Evolutionary conservation across 2,113 vertebrate species (phyloP).

Genomic region (Zosterops borbonicus): DNA sequence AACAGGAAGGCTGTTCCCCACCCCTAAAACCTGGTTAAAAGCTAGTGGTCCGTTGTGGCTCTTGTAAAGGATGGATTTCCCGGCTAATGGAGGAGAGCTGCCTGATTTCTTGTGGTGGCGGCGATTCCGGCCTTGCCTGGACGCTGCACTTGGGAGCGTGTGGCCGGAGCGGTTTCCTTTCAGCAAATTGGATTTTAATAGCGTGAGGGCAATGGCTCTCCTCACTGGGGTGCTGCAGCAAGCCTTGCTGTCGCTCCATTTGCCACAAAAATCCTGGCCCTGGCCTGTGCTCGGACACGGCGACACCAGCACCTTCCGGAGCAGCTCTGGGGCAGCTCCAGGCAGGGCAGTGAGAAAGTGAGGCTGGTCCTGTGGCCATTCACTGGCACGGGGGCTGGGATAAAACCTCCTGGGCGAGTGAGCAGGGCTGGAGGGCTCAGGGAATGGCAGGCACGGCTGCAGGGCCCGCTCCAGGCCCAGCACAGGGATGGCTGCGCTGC

Average conservation of each 20-base stretch:
- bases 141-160: rapidly evolving
- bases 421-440: not conserved
- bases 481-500: rapidly evolving
- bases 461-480: not conserved
- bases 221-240: not conserved
- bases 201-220: rapidly evolving
- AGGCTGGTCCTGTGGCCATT: not conserved
- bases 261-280: not conserved
- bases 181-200: not conserved
- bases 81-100: not conserved
- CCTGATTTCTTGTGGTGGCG: rapidly evolving
- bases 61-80: not conserved
- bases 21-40: not conserved
- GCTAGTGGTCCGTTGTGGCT: not conserved
- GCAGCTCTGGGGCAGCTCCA: not conserved
- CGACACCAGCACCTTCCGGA: rapidly evolving
- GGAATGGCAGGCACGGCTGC: not conserved
- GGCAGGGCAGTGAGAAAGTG: not conserved
- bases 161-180: not conserved
- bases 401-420: not conserved
- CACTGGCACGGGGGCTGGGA: too few relatives aligned
- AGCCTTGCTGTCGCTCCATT: rapidly evolving
- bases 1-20: conserved; percentile 17
- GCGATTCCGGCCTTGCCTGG: rapidly evolving
- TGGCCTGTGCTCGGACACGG: rapidly evolving